phyloP scores from a whole-genome alignment of 2,113 vertebrate genomes.

The Pomatostomus ruficeps region DNA sequence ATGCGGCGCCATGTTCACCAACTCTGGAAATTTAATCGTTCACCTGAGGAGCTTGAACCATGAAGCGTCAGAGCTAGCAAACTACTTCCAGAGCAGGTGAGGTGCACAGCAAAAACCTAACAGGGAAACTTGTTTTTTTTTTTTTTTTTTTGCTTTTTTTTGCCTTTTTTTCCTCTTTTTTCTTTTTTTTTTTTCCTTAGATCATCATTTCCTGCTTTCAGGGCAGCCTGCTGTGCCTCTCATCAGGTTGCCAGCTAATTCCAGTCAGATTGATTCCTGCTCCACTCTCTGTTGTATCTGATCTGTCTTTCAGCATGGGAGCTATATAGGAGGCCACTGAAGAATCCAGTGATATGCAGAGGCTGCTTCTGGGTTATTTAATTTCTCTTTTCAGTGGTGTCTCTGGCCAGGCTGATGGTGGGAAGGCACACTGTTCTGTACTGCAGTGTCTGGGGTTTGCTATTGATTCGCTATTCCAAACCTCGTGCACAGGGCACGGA shows the following conservation, averaged over 20 bases:
- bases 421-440: not conserved
- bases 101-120: conserved; percentile 80
- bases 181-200: not conserved
- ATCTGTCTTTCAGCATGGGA: conserved; percentile 11
- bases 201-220: conserved; percentile 68
- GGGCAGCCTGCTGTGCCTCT: conserved; percentile 69
- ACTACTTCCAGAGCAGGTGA: conserved; percentile 99
- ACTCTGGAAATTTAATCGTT: conserved; percentile 99
- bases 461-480: not conserved
- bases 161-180: not conserved
- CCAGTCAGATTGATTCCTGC: conserved; percentile 8
- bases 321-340: not conserved
- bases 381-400: not conserved
- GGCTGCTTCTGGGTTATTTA: not conserved
- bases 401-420: not conserved
- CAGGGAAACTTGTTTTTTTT: conserved; percentile 65
- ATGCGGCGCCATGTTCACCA: conserved; percentile 99
- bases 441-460: not conserved
- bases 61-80: conserved; percentile 99
- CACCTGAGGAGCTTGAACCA: conserved; percentile 99
- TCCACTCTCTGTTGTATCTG: conserved; percentile 39
- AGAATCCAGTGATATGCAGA: not conserved
- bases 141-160: not conserved
- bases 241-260: conserved; percentile 66
- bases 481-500: not conserved